Evolutionary conservation across 2,113 vertebrate species (phyloP), one percentile per base, ranked within the genome.

Genomic region (Rynchops niger): DNA sequence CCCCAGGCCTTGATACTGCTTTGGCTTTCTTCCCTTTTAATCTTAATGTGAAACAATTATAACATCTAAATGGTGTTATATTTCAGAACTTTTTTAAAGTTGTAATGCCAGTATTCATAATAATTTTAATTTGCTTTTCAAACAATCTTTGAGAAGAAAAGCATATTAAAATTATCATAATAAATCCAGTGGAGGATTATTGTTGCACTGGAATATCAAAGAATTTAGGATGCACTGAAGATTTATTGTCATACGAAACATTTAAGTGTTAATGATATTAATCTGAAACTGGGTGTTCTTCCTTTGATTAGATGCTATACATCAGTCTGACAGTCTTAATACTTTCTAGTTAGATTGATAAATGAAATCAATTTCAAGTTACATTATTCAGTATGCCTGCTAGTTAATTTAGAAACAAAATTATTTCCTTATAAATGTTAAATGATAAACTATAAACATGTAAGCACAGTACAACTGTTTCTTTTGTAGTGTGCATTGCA

Each of bases 121-220:
- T 88, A 77, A 86, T 88, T 94, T 85, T 79, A 95, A 97, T 96
- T 97, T 96, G 84, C 93, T 93, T 97, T 95, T 97, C 91, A 96
- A 97, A 96, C 56, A 49, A 94, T 94, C 49, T 90, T 85, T 95
- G 82, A 97, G 73, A 92, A 97, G 85, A 96, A 98, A 95, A 93
- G 89, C 70, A 85, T 89, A 97, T 95, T 95, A 96, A 97, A 93
- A 90, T 86, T 67, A 96, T 93, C 88, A 85, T 97, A 97, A 97
- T 96, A 95, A 97, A 98, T 81, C 93, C 93, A 92, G 93, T 91
- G 62, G 96, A 95, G 97, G 91, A 97, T 95, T 93, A 91, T 72
- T 73, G 96, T 96, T 97, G 88, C 95, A 83, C 72, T 93, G 85
- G 52, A 96, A 97, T 96, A 96, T 96, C 94, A 97, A 97, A 97